phyloP scores from a whole-genome alignment of 2,113 vertebrate species.

The Odocoileus virginianus region DNA sequence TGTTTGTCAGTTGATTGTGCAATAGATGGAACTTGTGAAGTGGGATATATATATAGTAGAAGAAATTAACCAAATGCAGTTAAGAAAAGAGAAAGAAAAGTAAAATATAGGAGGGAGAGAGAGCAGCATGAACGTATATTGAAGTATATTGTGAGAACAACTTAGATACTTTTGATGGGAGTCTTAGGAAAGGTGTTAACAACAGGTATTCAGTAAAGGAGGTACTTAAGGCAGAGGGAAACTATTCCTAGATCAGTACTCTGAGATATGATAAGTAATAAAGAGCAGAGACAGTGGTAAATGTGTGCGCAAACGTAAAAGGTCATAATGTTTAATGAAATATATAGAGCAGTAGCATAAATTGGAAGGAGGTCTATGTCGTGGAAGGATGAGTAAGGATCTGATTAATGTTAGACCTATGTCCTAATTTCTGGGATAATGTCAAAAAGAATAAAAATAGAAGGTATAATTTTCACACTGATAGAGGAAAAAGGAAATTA shows the following conservation, averaged over 20 bases:
- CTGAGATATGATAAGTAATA: neutral
- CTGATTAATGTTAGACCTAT: neutral
- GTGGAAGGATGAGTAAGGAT: neutral
- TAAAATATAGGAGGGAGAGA: neutral
- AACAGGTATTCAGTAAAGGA: neutral
- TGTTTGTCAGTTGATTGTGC: neutral
- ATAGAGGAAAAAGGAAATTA: neutral
- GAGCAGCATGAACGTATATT: neutral
- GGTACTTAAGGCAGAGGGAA: neutral
- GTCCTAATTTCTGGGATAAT: neutral
- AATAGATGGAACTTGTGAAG: neutral
- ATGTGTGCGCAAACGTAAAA: neutral
- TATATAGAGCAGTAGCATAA: neutral
- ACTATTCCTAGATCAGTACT: neutral
- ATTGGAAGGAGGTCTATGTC: neutral
- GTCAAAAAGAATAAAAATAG: neutral
- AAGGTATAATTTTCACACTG: neutral
- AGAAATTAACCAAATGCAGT: neutral
- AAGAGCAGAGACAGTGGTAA: neutral
- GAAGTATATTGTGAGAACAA: neutral
- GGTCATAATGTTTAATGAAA: neutral
- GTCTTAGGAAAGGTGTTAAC: neutral
- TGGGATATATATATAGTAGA: neutral
- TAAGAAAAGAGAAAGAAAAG: neutral
- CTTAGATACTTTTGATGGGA: neutral